Percentiles rank a stretch among this genome's conserved stretches.
Conservation (phyloP, 2,797 vertebrate species). For the Anabacerthia variegaticeps region DNA sequence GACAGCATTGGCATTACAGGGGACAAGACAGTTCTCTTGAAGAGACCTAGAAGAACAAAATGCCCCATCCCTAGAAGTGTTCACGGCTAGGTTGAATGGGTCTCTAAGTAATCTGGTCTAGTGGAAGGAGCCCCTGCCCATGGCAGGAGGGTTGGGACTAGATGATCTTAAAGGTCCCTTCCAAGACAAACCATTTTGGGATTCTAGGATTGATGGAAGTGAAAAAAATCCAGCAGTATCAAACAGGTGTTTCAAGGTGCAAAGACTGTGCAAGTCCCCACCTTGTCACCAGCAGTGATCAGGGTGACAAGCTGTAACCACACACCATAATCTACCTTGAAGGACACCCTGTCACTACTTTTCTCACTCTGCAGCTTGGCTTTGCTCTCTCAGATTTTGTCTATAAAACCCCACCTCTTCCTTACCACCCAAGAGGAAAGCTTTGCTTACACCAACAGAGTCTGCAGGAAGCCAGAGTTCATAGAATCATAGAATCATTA, state of each 20-base stretch:
- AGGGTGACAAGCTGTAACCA: background rate
- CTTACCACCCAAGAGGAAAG: background rate
- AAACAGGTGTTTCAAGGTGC: fast-evolving
- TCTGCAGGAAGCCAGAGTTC: background rate
- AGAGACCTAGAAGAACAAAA: background rate
- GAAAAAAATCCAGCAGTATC: background rate
- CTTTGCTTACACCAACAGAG: background rate
- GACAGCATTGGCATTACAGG: background rate
- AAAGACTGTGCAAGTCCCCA: background rate
- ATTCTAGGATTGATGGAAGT: background rate
- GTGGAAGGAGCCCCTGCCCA: background rate
- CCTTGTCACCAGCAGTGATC: background rate
- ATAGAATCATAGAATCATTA: fast-evolving
- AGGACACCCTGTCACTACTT: background rate
- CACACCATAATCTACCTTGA: background rate
- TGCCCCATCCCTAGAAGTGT: background rate
- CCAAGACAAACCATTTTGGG: background rate
- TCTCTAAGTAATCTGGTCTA: background rate
- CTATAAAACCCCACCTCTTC: background rate
- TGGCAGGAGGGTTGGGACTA: background rate
- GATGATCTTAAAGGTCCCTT: background rate
- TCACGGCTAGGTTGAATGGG: fast-evolving
- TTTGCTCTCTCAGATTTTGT: background rate
- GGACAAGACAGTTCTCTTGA: background rate
- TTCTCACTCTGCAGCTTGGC: background rate